Evolutionary conservation across 2,113 vertebrate genomes (phyloP).

Genomic region (Nerophis ophidion): DNA sequence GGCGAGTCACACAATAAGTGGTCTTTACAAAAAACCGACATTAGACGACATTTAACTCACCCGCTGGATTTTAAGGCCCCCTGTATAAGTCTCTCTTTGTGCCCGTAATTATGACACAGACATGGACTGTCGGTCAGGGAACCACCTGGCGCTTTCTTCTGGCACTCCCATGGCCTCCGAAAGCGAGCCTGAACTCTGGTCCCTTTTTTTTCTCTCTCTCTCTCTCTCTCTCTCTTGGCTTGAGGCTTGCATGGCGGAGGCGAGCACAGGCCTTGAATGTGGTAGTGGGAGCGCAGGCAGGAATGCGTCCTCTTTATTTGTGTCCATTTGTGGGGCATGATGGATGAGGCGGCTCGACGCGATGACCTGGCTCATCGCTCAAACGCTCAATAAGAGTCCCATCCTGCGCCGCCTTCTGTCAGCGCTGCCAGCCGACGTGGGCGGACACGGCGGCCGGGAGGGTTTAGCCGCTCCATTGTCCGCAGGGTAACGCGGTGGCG

Average conservation of each 20-base stretch:
- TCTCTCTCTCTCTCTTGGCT: conserved; percentile 28
- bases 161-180: conserved; percentile 64
- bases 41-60: conserved; percentile 2
- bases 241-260: conserved; percentile 50
- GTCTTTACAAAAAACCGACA: too few species aligned
- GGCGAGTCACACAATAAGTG: too few species aligned
- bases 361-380: conserved; percentile 80
- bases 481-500: conserved; percentile 24
- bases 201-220: conserved; percentile 38
- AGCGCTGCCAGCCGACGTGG: conserved; percentile 67
- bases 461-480: conserved; percentile 61
- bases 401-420: conserved; percentile 49
- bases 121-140: conserved; percentile 42
- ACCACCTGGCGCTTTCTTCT: conserved; percentile 62
- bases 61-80: conserved; percentile 19
- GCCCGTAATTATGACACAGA: conserved; percentile 36
- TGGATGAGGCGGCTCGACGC: conserved; percentile 78
- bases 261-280: conserved; percentile 59
- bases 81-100: conserved; percentile 24
- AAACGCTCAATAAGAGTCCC: conserved; percentile 75
- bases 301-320: conserved; percentile 71
- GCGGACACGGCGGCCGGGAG: conserved; percentile 66
- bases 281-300: conserved; percentile 67
- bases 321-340: conserved; percentile 73
- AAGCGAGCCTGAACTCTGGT: conserved; percentile 65